These are phyloP conservation scores for Drosophila eugracilis DNA, from an alignment of 1,140 invertebrate genomes.

Conservation along the genomic window DNA sequence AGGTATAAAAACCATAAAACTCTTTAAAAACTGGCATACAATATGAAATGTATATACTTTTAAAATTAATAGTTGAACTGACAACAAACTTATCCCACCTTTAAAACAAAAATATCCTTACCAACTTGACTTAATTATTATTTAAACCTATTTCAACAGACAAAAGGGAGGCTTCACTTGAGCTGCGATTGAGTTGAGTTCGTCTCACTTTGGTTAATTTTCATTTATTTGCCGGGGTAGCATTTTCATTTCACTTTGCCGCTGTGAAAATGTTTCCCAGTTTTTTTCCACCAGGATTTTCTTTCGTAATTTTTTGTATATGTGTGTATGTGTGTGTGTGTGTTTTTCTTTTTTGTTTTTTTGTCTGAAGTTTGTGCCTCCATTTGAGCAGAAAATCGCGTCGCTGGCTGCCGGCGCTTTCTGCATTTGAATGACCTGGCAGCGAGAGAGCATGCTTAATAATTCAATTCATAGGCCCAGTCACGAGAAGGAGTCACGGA, in stretches of 20 bases:
- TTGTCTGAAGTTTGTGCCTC: constrained; percentile 25
- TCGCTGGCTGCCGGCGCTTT: constrained; percentile 38
- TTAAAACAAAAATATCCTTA: not conserved
- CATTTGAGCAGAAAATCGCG: constrained; percentile 56
- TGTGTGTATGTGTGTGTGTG: not conserved
- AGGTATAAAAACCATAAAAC: too few relatives aligned
- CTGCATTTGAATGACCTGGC: constrained; percentile 78
- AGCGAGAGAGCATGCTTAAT: constrained; percentile 63
- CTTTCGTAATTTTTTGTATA: constrained; percentile 5
- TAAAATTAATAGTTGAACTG: not conserved
- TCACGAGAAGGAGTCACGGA: constrained; percentile 73
- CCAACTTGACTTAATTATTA: constrained; percentile 10
- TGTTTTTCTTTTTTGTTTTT: constrained; percentile 2
- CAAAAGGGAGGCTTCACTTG: constrained; percentile 1
- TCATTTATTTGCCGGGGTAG: constrained; percentile 31
- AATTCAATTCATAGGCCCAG: constrained; percentile 81
- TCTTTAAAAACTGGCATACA: too few relatives aligned
- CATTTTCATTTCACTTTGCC: constrained; percentile 26
- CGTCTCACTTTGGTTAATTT: constrained; percentile 35
- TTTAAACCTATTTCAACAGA: not conserved
- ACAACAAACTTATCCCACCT: not conserved
- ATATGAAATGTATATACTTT: too few relatives aligned
- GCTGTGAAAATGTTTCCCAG: constrained; percentile 12
- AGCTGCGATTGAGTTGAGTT: constrained; percentile 36
- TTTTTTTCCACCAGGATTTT: constrained; percentile 1